These are phyloP conservation scores for Cephus pygmeus DNA, from an alignment of 2,888 invertebrate genomes.

Conservation along the genomic window DNA sequence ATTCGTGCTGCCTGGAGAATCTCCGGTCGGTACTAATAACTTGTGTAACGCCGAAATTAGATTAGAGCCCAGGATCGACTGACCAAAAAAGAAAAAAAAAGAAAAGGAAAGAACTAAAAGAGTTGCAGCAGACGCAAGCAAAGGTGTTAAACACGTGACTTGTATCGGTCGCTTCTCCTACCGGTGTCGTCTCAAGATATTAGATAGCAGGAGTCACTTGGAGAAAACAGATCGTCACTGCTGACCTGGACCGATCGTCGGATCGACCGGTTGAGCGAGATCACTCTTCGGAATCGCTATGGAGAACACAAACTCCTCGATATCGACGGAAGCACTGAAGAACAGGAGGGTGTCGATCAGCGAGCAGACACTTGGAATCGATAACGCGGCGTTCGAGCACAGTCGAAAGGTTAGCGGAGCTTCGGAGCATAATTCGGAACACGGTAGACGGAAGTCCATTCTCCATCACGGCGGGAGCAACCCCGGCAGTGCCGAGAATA, in stretches of 20 bases:
- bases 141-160: conserved; percentile 42
- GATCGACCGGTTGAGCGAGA: conserved; percentile 12
- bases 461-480: conserved; percentile 49
- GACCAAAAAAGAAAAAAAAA: not conserved
- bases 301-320: conserved; percentile 36
- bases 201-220: conserved; percentile 19
- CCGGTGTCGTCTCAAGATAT: conserved; percentile 29
- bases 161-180: not conserved
- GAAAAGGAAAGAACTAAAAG: not conserved
- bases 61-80: not conserved
- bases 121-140: conserved; percentile 28
- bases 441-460: conserved; percentile 56
- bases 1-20: not conserved
- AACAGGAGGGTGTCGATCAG: conserved; percentile 60
- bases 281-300: conserved; percentile 22
- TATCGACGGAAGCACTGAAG: conserved; percentile 38
- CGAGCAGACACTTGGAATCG: conserved; percentile 57
- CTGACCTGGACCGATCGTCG: not conserved
- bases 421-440: conserved; percentile 53
- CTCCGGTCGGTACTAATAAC: not conserved
- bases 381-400: conserved; percentile 59
- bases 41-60: not conserved
- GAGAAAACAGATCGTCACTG: not conserved
- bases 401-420: conserved; percentile 53
- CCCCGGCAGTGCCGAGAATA: conserved; percentile 58